Base-by-base conservation (phyloP, 2,113 vertebrate genomes). In the Phrynocephalus versicolor region DNA sequence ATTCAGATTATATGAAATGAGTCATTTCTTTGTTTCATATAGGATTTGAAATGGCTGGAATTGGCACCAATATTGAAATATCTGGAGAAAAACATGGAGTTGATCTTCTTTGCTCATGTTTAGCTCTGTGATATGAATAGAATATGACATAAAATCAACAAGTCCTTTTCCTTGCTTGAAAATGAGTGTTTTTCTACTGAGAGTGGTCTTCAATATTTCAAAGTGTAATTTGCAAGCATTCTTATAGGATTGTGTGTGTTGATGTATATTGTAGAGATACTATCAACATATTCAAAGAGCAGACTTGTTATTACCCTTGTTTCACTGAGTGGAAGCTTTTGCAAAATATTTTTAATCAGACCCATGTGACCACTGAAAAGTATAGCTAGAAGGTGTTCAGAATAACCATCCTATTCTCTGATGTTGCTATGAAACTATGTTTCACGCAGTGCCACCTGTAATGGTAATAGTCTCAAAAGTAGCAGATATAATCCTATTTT, bases 141-240 rank as follows among this genome's bases (percentile, higher is more conserved):
- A 88, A 39, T 90, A 85, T 79, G 82, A 91, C 79, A 89, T 89
- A 91, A 94, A 94, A 94, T 94, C 72, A 90, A 91, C 93, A 19
- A 90, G 93, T 93, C 90, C 27, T 89, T 80, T 85, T 92, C 83
- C 83, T 87, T 65, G 35, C 81, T 85, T 79, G 77, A 35, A 92
- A 91, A 90, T 58, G 45, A 89, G 57, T 64, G 84, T 69, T 90
- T 87, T 81, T 80, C 87, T 82, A 30, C 10, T 73, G 65, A 64
- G 51, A n/a, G 78, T 87, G 79, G 74, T 18, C 27, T 57, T 65
- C 3, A 37, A 51, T 30, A 51, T 91, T 88, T 89, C 55, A 87
- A 84, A 19, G 35, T 88, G 91, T 93, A 90, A 92, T 91, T 92
- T 91, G 85, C 71, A 74, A 90, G 27, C 39, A 81, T 78, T 89